Conservation (phyloP, 2,113 vertebrate genomes). For the Eleginops maclovinus region DNA sequence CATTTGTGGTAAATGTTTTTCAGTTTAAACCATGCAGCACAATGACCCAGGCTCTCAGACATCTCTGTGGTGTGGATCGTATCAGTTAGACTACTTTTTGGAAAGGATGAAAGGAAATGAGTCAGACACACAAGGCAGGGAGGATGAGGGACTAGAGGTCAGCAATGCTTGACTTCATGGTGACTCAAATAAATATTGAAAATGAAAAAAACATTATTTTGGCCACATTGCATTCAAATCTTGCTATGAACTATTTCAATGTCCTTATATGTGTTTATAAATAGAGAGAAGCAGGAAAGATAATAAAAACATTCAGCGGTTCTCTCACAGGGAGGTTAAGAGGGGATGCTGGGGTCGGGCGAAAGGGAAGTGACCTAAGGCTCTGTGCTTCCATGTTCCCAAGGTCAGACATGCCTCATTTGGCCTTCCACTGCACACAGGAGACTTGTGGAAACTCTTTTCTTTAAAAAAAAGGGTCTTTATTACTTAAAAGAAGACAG, state of each 20-base stretch:
- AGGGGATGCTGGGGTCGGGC: conserved; percentile 18
- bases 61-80: conserved; percentile 15
- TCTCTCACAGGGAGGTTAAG: conserved; percentile 24
- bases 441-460: conserved; percentile 24
- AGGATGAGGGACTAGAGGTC: not conserved
- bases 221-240: not conserved
- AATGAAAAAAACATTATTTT: not conserved
- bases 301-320: not conserved
- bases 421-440: conserved; percentile 41
- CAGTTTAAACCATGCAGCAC: conserved; percentile 11
- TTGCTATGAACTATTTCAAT: not conserved
- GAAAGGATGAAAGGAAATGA: conserved; percentile 40
- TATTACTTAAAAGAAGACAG: conserved; percentile 19
- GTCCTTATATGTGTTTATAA: not conserved
- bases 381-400: conserved; percentile 39
- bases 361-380: conserved; percentile 33
- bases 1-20: conserved; percentile 2
- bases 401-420: conserved; percentile 53
- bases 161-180: not conserved
- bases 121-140: conserved; percentile 6
- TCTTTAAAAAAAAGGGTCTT: conserved; percentile 34
- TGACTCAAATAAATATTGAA: not conserved
- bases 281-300: not conserved
- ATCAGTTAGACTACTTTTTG: conserved; percentile 23
- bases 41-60: not conserved